Percentiles rank a stretch among this genome's conserved stretches.
These are phyloP conservation scores for Hycleus cichorii DNA, from an alignment of 1,140 invertebrate species.

Conservation along the genomic window DNA sequence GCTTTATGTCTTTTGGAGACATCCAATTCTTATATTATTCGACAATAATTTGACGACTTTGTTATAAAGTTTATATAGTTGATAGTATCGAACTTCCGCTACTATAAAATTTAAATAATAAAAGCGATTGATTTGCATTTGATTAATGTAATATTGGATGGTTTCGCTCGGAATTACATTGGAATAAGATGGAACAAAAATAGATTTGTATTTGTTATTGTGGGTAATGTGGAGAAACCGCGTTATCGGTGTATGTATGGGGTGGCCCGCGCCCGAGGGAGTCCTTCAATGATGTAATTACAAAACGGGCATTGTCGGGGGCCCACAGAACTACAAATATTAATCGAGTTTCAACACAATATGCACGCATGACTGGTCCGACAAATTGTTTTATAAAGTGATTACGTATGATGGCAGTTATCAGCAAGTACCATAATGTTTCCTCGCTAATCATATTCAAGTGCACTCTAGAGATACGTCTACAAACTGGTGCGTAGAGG, in stretches of 20 bases:
- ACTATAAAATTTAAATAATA: conserved; percentile 13
- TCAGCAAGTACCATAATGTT: conserved; percentile 36
- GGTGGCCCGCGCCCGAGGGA: background rate
- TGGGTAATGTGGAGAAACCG: no score
- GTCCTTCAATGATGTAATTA: conserved; percentile 28
- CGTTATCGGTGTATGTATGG: background rate
- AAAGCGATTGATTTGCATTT: conserved; percentile 16
- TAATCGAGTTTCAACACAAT: conserved; percentile 42
- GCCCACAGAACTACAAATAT: conserved; percentile 39
- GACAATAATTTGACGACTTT: no score
- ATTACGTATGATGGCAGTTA: conserved; percentile 40
- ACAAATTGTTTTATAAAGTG: conserved; percentile 45
- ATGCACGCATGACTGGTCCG: conserved; percentile 40
- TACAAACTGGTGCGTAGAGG: background rate
- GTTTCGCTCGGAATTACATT: no score
- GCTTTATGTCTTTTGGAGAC: no score
- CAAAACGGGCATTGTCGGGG: conserved; percentile 31
- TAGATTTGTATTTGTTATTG: no score
- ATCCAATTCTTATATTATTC: no score
- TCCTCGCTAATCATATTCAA: conserved; percentile 34
- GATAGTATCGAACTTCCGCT: no score
- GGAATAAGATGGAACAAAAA: no score
- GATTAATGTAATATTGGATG: background rate
- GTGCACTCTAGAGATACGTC: conserved; percentile 23
- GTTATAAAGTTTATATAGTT: no score